A percentile compares a stretch with the other conserved stretches of the same genome.
Conservation (phyloP, 1,140 invertebrate genomes). For the Babylonia areolata region DNA sequence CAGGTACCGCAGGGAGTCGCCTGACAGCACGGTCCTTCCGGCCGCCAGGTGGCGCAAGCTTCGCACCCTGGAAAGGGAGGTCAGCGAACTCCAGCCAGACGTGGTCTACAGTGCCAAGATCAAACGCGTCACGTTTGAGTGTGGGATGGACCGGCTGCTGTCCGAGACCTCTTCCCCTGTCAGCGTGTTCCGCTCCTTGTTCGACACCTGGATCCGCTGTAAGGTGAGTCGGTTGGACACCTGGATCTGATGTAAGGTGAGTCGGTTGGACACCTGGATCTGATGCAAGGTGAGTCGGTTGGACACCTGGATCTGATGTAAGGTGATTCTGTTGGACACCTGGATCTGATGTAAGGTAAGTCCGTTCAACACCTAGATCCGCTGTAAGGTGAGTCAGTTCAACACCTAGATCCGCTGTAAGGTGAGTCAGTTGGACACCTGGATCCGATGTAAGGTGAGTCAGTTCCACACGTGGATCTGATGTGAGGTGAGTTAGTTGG, state of each 20-base stretch:
- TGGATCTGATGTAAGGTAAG: no score
- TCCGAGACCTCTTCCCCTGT: constrained; percentile 22
- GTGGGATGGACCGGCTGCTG: constrained; percentile 29
- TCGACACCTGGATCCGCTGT: constrained; percentile 35
- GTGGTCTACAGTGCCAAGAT: constrained; percentile 24
- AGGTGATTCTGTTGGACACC: constrained; percentile 34
- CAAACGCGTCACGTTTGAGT: constrained; percentile 26
- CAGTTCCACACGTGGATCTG: no score
- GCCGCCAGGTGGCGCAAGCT: constrained; percentile 27
- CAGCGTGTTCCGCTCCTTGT: constrained; percentile 13
- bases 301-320: constrained; percentile 32
- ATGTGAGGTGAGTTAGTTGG: no score
- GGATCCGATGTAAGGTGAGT: no score
- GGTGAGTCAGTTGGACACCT: no score
- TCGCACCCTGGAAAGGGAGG: neutral
- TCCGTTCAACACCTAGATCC: no score
- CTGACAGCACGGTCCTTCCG: neutral
- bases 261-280: constrained; percentile 33
- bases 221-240: constrained; percentile 39
- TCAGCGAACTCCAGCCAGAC: constrained; percentile 21
- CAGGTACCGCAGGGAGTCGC: neutral
- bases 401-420: no score
- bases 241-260: constrained; percentile 38
- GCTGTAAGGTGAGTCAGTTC: no score
- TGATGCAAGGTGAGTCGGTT: constrained; percentile 38